phyloP scores from a whole-genome alignment of 2,888 invertebrate genomes.

The Lasioglossum figueresi region DNA sequence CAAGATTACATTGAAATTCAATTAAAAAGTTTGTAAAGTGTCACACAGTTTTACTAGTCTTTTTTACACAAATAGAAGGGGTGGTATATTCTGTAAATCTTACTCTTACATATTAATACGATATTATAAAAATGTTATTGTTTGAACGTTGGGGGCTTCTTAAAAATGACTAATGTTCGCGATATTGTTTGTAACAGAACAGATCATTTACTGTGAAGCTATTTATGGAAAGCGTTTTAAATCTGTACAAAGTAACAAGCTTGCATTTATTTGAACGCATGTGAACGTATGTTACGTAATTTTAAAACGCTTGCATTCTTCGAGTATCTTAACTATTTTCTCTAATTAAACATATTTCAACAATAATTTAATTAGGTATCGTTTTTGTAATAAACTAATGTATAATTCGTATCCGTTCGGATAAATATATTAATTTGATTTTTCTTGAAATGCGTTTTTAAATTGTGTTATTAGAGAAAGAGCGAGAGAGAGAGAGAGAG shows the following conservation, averaged over 20 bases:
- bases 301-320: constrained; percentile 43
- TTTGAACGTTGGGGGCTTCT: constrained; percentile 21
- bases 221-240: constrained; percentile 25
- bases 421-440: constrained; percentile 19
- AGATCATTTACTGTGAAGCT: constrained; percentile 3
- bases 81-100: constrained; percentile 22
- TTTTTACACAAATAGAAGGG: constrained; percentile 39
- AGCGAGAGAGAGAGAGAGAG: background rate
- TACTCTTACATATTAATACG: constrained; percentile 34
- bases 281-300: constrained; percentile 11
- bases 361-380: constrained; percentile 24
- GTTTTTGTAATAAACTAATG: constrained; percentile 30
- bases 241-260: constrained; percentile 12
- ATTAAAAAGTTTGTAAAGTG: constrained; percentile 28
- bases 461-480: constrained; percentile 32
- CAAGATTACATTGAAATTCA: constrained; percentile 31
- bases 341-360: constrained; percentile 49
- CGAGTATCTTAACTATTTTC: constrained; percentile 27
- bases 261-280: constrained; percentile 15
- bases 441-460: constrained; percentile 29
- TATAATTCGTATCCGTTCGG: constrained; percentile 11
- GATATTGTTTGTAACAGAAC: background rate
- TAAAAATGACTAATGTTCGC: constrained; percentile 18
- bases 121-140: constrained; percentile 38
- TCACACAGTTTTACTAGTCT: constrained; percentile 34